Conservation (phyloP, 2,888 invertebrate genomes). For the Gerosis bhagava region DNA sequence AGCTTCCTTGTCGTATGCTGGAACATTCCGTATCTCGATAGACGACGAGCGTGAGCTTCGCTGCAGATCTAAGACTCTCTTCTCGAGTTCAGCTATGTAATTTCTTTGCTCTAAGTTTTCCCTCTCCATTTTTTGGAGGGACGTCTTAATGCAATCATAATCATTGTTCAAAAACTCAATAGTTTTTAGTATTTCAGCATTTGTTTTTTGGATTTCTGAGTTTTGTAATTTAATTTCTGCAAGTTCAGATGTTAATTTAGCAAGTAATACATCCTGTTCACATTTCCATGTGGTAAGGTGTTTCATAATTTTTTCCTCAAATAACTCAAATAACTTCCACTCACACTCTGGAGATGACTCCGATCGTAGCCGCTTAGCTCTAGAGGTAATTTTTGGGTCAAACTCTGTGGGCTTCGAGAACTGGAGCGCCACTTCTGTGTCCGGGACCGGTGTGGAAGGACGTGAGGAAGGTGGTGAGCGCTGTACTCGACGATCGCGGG, state of each 20-base stretch:
- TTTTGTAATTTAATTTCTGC: background rate
- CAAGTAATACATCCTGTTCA: background rate
- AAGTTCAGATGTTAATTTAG: background rate
- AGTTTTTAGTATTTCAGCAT: background rate
- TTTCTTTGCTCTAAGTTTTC: constrained; percentile 7
- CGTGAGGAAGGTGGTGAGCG: too few relatives aligned
- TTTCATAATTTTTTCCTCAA: background rate
- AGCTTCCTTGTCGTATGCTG: constrained; percentile 12
- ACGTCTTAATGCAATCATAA: background rate
- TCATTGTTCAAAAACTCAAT: background rate
- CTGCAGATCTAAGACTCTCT: constrained; percentile 2
- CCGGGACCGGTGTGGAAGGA: background rate
- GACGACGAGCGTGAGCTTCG: constrained; percentile 5
- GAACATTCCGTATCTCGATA: constrained; percentile 10
- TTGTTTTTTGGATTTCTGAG: constrained; percentile 1
- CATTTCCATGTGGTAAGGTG: background rate
- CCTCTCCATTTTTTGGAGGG: constrained; percentile 1
- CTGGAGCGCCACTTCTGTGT: background rate
- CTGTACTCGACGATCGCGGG: background rate
- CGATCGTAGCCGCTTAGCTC: background rate
- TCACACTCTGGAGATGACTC: constrained; percentile 4
- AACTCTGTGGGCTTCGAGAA: background rate
- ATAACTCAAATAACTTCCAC: background rate
- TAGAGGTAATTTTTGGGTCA: background rate
- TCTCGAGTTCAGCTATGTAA: constrained; percentile 7